Percentiles rank a stretch among this genome's conserved stretches.
phyloP scores from a whole-genome alignment of 2,113 vertebrate genomes.

The Ciconia stormi region DNA sequence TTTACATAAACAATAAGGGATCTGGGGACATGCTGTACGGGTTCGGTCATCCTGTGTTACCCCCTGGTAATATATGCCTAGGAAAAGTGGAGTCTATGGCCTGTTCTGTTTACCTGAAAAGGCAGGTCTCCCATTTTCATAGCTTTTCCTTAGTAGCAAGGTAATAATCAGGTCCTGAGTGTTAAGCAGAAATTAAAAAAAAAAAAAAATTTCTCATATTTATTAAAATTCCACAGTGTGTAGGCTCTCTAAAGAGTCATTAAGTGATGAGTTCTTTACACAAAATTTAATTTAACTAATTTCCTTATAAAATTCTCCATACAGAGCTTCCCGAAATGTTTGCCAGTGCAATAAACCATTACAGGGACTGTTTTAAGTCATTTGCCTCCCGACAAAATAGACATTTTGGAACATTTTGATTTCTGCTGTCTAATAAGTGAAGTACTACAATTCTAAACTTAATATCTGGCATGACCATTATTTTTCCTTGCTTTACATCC shows the following conservation, averaged over 20 bases:
- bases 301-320: constrained; percentile 44
- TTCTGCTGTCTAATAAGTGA: constrained; percentile 53
- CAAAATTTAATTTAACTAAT: constrained; percentile 64
- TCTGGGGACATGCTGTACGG: rapidly evolving
- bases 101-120: neutral
- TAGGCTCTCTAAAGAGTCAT: neutral
- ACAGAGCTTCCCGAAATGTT: constrained; percentile 32
- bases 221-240: constrained; percentile 48
- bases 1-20: neutral
- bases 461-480: constrained; percentile 51
- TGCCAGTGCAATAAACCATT: constrained; percentile 42
- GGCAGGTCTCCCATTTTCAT: neutral
- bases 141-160: neutral
- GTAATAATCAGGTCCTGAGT: neutral
- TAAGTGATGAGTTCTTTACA: constrained; percentile 14
- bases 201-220: constrained; percentile 12
- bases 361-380: constrained; percentile 8
- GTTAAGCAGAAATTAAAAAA: neutral
- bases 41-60: neutral
- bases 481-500: constrained; percentile 44
- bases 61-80: neutral
- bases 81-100: neutral
- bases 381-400: constrained; percentile 66
- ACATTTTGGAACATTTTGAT: constrained; percentile 55
- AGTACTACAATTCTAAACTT: constrained; percentile 51